phyloP scores from a whole-genome alignment of 2,888 invertebrate species.

The Caenorhabditis sulstoni region DNA sequence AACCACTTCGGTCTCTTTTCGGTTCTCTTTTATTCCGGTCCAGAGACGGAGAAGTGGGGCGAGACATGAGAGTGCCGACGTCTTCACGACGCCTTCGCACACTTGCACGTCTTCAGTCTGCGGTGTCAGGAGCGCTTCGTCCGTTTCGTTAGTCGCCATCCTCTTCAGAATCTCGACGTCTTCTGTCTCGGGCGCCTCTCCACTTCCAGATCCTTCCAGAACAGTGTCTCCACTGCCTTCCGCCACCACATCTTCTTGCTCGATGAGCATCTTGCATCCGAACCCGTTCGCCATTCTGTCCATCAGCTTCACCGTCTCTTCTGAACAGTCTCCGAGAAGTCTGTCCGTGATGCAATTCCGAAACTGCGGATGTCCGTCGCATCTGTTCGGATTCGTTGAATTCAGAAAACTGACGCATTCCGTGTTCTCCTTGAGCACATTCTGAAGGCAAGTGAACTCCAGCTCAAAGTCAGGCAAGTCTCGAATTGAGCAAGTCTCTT shows the following conservation, averaged over 20 bases:
- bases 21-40: constrained; percentile 59
- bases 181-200: constrained; percentile 7
- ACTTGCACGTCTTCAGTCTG: constrained; percentile 4
- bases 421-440: constrained; percentile 41
- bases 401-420: constrained; percentile 53
- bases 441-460: constrained; percentile 58
- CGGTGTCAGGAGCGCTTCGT: constrained; percentile 14
- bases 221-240: constrained; percentile 38
- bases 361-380: constrained; percentile 55
- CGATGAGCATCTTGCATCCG: constrained; percentile 35
- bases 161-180: background rate
- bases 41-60: constrained; percentile 54
- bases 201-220: constrained; percentile 19
- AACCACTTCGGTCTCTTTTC: constrained; percentile 57
- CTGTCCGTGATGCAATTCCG: constrained; percentile 34
- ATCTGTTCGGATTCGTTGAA: constrained; percentile 48
- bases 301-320: constrained; percentile 39
- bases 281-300: constrained; percentile 42
- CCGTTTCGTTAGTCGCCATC: background rate
- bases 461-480: constrained; percentile 33
- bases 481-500: constrained; percentile 33
- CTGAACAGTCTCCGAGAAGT: constrained; percentile 45
- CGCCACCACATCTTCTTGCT: constrained; percentile 25
- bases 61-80: constrained; percentile 43
- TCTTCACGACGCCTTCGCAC: constrained; percentile 37